Conservation (phyloP, 1,140 invertebrate species). For the Zeugodacus cucurbitae region DNA sequence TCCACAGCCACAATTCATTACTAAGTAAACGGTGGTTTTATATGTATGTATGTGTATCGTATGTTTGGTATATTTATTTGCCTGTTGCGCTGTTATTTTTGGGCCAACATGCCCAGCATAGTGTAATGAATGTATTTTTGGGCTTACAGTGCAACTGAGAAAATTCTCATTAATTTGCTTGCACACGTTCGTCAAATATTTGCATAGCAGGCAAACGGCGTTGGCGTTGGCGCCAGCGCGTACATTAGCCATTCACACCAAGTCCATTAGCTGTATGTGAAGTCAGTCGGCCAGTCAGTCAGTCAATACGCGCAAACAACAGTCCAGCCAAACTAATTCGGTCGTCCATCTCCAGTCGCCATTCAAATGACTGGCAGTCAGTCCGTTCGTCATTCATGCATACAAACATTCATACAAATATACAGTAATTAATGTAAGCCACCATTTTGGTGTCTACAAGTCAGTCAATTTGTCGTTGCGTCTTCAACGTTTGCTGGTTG, state of each 20-base stretch:
- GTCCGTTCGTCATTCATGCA: not conserved
- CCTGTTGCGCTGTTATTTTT: not conserved
- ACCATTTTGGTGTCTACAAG: not conserved
- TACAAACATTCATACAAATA: not conserved
- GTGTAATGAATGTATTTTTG: not conserved
- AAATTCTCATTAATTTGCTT: slow-evolving; percentile 55
- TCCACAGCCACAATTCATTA: not conserved
- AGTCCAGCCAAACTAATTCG: not conserved
- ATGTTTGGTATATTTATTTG: slow-evolving; percentile 35
- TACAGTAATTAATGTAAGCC: not conserved
- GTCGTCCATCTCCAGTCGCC: not conserved
- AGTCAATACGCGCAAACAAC: not conserved
- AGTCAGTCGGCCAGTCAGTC: not conserved
- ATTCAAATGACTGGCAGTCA: not conserved
- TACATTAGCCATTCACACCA: slow-evolving; percentile 24
- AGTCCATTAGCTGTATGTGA: not conserved
- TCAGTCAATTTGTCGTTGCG: not conserved
- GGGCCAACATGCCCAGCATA: not conserved
- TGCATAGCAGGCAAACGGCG: slow-evolving; percentile 53
- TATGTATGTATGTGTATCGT: too few species aligned
- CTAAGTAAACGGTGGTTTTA: slow-evolving; percentile 2
- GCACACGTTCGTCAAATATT: slow-evolving; percentile 65
- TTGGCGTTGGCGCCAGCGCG: not conserved
- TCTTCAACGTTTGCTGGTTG: not conserved
- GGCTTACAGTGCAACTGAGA: not conserved